Percentiles rank a stretch among this genome's conserved stretches.
phyloP scores from a whole-genome alignment of 2,113 vertebrate genomes.

The Protobothrops flavoviridis region DNA sequence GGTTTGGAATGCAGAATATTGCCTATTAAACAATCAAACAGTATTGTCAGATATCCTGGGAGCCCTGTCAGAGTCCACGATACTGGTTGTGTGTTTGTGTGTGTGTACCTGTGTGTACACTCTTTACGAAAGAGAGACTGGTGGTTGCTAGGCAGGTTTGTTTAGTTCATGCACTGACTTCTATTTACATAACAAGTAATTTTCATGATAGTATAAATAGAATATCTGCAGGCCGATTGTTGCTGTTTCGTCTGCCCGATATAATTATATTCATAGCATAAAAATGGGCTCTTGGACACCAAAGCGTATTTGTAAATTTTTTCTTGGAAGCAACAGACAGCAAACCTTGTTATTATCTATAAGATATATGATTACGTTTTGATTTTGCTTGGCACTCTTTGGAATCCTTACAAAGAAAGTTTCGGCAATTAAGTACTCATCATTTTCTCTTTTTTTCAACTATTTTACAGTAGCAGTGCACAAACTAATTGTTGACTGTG shows the following conservation, averaged over 20 bases:
- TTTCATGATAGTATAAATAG: neutral
- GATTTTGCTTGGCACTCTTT: neutral
- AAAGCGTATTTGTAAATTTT: neutral
- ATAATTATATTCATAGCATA: neutral
- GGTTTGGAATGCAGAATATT: neutral
- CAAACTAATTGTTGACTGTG: neutral
- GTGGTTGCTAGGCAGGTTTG: neutral
- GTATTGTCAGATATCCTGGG: neutral
- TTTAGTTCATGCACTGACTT: neutral
- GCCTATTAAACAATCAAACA: neutral
- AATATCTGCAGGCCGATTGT: neutral
- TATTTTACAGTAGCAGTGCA: neutral
- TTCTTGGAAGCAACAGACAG: neutral
- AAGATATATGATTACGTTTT: neutral
- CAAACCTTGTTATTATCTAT: neutral
- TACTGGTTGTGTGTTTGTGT: neutral
- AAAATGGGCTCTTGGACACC: neutral
- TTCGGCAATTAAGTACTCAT: neutral
- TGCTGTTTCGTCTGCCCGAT: neutral
- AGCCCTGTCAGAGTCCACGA: neutral
- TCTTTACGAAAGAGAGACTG: too few relatives aligned
- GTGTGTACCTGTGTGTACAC: neutral
- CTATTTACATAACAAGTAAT: neutral
- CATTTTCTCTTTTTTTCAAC: slow-evolving; percentile 9
- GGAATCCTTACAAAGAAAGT: neutral